These are phyloP conservation scores for Cepaea nemoralis DNA, from an alignment of 1,140 invertebrate species.

Conservation along the genomic window DNA sequence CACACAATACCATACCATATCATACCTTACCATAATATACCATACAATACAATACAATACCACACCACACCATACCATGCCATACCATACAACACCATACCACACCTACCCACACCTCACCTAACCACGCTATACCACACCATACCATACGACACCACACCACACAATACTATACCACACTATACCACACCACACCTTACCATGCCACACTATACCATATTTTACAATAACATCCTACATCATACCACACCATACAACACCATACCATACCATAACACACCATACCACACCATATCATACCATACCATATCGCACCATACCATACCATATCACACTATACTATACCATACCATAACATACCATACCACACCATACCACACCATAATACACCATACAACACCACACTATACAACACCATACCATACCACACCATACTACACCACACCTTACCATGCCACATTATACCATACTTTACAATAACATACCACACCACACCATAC, in stretches of 20 bases:
- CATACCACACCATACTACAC: constrained; percentile 49
- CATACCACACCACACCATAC: constrained; percentile 51
- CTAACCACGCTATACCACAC: too few species aligned
- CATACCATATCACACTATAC: background rate
- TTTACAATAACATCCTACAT: constrained; percentile 45
- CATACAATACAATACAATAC: too few species aligned
- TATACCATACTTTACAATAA: constrained; percentile 48
- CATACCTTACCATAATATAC: too few species aligned
- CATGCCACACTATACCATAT: background rate
- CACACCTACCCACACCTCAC: too few species aligned
- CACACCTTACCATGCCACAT: constrained; percentile 33
- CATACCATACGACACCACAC: too few species aligned
- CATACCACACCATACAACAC: constrained; percentile 28
- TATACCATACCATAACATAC: constrained; percentile 37
- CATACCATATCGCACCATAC: background rate
- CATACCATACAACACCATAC: too few species aligned
- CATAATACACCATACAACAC: constrained; percentile 48
- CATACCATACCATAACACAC: background rate
- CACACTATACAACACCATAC: constrained; percentile 49
- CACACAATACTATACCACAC: too few species aligned
- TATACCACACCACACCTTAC: constrained; percentile 7
- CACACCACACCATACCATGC: too few species aligned
- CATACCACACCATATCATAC: background rate
- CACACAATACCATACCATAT: too few species aligned
- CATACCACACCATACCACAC: constrained; percentile 47